Evolutionary conservation across 1,140 invertebrate genomes (phyloP).

Genomic region (Drosophila serrata): DNA sequence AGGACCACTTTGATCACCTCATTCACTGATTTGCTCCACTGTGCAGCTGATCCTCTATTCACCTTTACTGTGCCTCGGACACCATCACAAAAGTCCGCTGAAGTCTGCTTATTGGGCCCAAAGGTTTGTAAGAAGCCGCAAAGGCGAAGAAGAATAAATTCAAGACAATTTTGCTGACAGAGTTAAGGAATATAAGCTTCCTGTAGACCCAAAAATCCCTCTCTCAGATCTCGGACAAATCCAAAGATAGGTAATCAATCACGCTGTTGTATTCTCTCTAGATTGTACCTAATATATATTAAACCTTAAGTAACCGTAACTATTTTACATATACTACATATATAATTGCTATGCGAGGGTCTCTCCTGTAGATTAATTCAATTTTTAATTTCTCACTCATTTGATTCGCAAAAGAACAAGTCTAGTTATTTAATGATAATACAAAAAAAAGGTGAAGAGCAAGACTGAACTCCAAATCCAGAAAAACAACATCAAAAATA

Average conservation of each 20-base stretch:
- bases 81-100: conserved; percentile 30
- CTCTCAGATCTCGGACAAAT: conserved; percentile 43
- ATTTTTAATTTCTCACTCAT: conserved; percentile 54
- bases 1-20: conserved; percentile 23
- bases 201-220: conserved; percentile 36
- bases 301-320: conserved; percentile 47
- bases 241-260: conserved; percentile 47
- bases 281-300: conserved; percentile 63
- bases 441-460: conserved; percentile 63
- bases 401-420: conserved; percentile 61
- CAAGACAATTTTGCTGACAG: conserved; percentile 17
- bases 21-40: conserved; percentile 48
- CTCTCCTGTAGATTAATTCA: conserved; percentile 63
- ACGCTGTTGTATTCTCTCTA: conserved; percentile 69
- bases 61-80: conserved; percentile 52
- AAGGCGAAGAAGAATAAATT: conserved; percentile 45
- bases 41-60: conserved; percentile 46
- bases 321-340: conserved; percentile 43
- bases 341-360: conserved; percentile 68
- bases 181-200: conserved; percentile 6
- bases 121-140: conserved; percentile 77
- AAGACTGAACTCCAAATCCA: conserved; percentile 49
- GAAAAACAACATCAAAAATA: conserved; percentile 60
- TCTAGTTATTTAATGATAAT: conserved; percentile 36
- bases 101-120: conserved; percentile 48